Evolutionary conservation across 2,113 vertebrate genomes (phyloP).

Genomic region (Alosa alosa): DNA sequence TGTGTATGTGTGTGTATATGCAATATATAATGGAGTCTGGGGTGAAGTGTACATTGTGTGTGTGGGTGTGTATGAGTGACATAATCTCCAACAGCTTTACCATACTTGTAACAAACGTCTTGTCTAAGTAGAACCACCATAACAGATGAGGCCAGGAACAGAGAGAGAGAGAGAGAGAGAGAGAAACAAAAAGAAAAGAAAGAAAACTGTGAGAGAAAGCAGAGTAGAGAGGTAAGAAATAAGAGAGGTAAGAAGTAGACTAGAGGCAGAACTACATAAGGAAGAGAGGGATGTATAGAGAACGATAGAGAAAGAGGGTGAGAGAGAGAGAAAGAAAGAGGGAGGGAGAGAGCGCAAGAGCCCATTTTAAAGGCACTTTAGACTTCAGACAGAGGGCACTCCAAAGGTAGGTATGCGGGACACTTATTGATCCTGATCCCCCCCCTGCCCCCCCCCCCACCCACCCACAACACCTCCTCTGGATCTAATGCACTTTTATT

Average conservation of each 20-base stretch:
- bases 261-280: conserved; percentile 31
- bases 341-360: background rate
- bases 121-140: background rate
- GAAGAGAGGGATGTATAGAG: background rate
- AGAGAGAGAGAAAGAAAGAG: conserved; percentile 25
- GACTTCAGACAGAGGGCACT: conserved; percentile 1
- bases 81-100: background rate
- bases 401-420: conserved; percentile 5
- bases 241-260: background rate
- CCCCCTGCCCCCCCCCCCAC: background rate
- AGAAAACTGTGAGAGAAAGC: conserved; percentile 47
- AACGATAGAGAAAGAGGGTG: conserved; percentile 17
- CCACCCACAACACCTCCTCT: background rate
- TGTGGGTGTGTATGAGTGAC: conserved; percentile 43
- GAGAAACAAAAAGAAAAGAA: conserved; percentile 12
- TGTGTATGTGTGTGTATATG: background rate
- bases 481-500: conserved; percentile 10
- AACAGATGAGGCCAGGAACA: background rate
- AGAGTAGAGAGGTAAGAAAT: too few species aligned
- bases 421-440: conserved; percentile 17
- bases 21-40: background rate
- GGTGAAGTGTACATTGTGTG: background rate
- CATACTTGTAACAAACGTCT: background rate
- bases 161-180: background rate
- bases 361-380: conserved; percentile 19